phyloP scores from a whole-genome alignment of 2,888 invertebrate species.

The Lagria hirta region DNA sequence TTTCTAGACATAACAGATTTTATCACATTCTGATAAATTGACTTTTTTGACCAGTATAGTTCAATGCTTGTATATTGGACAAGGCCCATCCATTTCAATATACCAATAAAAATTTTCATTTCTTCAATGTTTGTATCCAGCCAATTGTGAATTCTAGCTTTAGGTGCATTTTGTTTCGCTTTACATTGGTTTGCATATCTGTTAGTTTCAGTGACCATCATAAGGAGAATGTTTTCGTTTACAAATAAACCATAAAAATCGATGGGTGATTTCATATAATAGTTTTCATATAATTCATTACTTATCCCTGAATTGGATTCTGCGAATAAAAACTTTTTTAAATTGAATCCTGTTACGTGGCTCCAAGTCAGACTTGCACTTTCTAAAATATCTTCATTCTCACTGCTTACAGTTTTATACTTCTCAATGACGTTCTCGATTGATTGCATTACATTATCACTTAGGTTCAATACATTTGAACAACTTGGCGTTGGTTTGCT shows the following conservation, averaged over 20 bases:
- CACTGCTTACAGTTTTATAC: background rate
- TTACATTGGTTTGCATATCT: slow-evolving; percentile 18
- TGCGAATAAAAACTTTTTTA: slow-evolving; percentile 2
- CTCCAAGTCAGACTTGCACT: slow-evolving; percentile 1
- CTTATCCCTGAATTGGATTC: slow-evolving; percentile 5
- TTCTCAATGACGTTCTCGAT: slow-evolving; percentile 5
- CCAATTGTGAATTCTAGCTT: slow-evolving; percentile 18
- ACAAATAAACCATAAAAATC: slow-evolving; percentile 13
- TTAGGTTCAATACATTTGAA: slow-evolving; percentile 2
- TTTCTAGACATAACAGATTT: slow-evolving; percentile 14
- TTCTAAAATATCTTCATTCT: slow-evolving; percentile 3
- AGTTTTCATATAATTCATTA: slow-evolving; percentile 5
- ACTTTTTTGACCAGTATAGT: slow-evolving; percentile 4
- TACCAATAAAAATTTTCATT: slow-evolving; percentile 27
- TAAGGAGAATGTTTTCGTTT: slow-evolving; percentile 1
- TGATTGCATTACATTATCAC: slow-evolving; percentile 4
- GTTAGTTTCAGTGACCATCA: slow-evolving; percentile 19
- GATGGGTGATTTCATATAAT: slow-evolving; percentile 4
- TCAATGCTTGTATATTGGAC: slow-evolving; percentile 23
- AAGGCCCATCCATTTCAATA: slow-evolving; percentile 31
- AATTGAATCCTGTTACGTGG: slow-evolving; percentile 1
- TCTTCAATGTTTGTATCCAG: slow-evolving; percentile 17
- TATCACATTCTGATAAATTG: slow-evolving; percentile 2
- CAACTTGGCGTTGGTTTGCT: slow-evolving; percentile 1
- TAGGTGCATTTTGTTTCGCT: slow-evolving; percentile 9